Conservation (phyloP, 2,888 invertebrate species). For the Drosophila hamatofila region DNA sequence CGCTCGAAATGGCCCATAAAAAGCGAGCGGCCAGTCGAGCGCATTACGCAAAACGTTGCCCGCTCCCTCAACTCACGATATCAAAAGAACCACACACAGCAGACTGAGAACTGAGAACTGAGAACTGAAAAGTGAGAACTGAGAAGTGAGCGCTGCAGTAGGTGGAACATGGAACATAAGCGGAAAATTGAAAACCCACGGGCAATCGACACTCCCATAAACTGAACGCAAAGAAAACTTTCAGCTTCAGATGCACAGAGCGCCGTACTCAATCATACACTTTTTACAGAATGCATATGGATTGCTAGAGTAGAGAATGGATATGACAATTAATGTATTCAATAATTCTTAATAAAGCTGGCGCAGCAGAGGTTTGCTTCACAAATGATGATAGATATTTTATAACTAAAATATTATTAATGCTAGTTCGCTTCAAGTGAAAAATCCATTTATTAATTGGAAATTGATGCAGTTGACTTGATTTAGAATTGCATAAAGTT, state of each 20-base stretch:
- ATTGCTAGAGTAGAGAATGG: background rate
- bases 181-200: constrained; percentile 71
- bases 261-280: constrained; percentile 4
- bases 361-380: background rate
- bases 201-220: constrained; percentile 50
- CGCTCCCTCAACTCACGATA: constrained; percentile 51
- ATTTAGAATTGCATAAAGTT: no score
- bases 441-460: no score
- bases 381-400: background rate
- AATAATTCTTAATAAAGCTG: background rate
- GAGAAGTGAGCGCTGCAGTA: background rate
- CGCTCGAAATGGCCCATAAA: constrained; percentile 70
- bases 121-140: background rate
- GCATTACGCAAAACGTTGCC: constrained; percentile 74
- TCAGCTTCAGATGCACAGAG: background rate
- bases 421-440: no score
- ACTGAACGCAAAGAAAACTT: constrained; percentile 14
- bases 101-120: background rate
- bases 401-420: no score
- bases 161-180: constrained; percentile 40
- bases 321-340: background rate
- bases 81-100: constrained; percentile 17
- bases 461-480: no score
- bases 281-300: background rate
- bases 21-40: constrained; percentile 62